Evolutionary conservation across 2,113 vertebrate species (phyloP).

Genomic region (Aplodontia rufa): DNA sequence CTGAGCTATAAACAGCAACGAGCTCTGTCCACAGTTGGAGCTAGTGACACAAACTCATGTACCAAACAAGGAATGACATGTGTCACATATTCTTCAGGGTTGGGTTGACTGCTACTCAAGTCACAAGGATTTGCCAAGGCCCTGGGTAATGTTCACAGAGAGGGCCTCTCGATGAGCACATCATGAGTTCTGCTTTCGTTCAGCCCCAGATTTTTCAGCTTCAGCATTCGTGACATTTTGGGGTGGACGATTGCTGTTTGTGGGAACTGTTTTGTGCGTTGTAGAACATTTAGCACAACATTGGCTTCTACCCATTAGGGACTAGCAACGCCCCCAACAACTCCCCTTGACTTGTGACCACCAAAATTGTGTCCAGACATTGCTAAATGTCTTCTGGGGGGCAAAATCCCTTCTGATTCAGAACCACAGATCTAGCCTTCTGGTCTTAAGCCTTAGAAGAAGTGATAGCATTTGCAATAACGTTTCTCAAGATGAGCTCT

Average conservation of each 20-base stretch:
- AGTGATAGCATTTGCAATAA: background rate
- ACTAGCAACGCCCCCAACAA: background rate
- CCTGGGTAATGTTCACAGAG: background rate
- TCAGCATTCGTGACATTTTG: background rate
- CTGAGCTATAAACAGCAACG: background rate
- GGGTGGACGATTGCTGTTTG: background rate
- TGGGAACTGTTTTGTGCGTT: background rate
- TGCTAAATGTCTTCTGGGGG: background rate
- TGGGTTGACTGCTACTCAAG: no score
- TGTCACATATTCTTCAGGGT: background rate
- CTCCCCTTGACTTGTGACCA: background rate
- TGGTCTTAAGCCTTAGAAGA: background rate
- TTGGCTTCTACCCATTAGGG: background rate
- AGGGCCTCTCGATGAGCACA: background rate
- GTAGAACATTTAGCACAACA: background rate
- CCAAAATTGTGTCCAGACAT: background rate
- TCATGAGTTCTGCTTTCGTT: background rate
- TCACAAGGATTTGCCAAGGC: background rate
- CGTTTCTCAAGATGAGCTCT: background rate
- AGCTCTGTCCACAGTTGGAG: background rate
- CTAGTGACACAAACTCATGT: background rate
- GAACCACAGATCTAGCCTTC: background rate
- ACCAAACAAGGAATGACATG: background rate
- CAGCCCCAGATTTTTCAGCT: background rate
- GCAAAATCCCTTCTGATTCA: background rate